phyloP scores from a whole-genome alignment of 2,113 vertebrate genomes.

The Mustelus asterias region DNA sequence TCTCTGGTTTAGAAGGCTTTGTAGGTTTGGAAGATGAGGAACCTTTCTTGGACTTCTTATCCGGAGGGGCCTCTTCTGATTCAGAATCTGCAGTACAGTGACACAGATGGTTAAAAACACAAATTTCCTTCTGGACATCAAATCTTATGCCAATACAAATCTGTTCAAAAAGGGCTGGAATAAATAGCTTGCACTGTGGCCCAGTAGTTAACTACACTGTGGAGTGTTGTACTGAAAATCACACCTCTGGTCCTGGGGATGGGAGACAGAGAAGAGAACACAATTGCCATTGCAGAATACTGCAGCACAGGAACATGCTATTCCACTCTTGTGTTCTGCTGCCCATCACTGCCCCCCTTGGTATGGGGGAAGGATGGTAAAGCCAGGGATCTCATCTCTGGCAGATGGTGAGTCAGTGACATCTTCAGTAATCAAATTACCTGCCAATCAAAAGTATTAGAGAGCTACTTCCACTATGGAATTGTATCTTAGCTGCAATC shows the following conservation, averaged over 20 bases:
- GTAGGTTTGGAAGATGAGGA: conserved; percentile 49
- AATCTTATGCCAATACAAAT: not conserved
- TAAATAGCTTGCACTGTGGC: not conserved
- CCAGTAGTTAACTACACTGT: not conserved
- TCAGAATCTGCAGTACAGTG: conserved; percentile 67
- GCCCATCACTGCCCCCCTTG: not conserved
- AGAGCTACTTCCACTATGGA: not conserved
- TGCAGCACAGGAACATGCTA: no score
- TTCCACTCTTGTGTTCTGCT: not conserved
- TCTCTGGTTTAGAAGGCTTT: conserved; percentile 61
- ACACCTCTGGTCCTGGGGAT: not conserved
- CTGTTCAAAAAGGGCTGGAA: not conserved
- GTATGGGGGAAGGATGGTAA: not conserved
- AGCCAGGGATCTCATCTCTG: not conserved
- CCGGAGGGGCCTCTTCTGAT: conserved; percentile 56
- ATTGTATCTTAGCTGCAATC: not conserved
- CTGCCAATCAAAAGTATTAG: not conserved
- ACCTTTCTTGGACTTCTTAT: conserved; percentile 58
- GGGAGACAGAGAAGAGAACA: not conserved
- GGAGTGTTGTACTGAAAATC: not conserved
- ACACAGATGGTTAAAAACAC: conserved; percentile 39
- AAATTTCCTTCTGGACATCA: not conserved
- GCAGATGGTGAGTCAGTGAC: not conserved
- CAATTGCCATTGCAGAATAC: not conserved
- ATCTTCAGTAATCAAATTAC: not conserved